phyloP scores from a whole-genome alignment of 2,113 vertebrate genomes.

The Cyrtonyx montezumae region DNA sequence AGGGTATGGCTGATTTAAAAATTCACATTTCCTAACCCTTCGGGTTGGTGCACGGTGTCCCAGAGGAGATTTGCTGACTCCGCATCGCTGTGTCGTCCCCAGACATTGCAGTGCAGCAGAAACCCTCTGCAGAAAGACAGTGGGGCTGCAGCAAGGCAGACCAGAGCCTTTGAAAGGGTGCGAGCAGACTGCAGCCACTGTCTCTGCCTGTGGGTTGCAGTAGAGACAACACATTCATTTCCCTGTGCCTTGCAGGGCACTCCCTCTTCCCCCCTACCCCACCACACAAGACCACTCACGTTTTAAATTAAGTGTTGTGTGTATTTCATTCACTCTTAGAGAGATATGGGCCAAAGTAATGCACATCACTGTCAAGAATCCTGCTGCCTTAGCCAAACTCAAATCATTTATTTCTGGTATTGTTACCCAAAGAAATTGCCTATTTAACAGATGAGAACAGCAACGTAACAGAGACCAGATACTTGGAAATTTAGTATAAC shows the following conservation, averaged over 20 bases:
- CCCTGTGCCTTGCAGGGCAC: slow-evolving; percentile 15
- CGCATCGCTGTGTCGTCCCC: not conserved
- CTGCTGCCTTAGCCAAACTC: slow-evolving; percentile 36
- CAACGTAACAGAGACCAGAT: slow-evolving; percentile 51
- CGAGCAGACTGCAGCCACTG: slow-evolving; percentile 55
- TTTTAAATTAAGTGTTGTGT: not conserved
- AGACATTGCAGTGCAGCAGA: rapidly evolving
- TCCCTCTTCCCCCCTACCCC: slow-evolving; percentile 54
- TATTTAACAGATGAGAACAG: slow-evolving; percentile 61
- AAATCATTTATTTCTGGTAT: slow-evolving; percentile 9
- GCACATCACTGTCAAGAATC: not conserved
- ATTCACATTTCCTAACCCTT: not conserved
- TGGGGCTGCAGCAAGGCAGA: not conserved
- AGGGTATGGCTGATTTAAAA: not conserved
- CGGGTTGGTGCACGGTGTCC: not conserved
- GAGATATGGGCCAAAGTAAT: slow-evolving; percentile 48
- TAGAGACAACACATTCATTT: slow-evolving; percentile 64
- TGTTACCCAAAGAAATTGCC: slow-evolving; percentile 57
- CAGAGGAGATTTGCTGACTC: not conserved
- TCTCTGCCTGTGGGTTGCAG: slow-evolving; percentile 69
- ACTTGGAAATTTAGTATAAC: slow-evolving; percentile 55
- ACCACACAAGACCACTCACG: slow-evolving; percentile 42
- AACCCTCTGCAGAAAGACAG: not conserved
- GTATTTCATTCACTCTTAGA: not conserved
- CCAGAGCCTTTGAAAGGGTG: not conserved